Conservation (phyloP, 2,888 invertebrate genomes). For the Trichopoda pennipes region DNA sequence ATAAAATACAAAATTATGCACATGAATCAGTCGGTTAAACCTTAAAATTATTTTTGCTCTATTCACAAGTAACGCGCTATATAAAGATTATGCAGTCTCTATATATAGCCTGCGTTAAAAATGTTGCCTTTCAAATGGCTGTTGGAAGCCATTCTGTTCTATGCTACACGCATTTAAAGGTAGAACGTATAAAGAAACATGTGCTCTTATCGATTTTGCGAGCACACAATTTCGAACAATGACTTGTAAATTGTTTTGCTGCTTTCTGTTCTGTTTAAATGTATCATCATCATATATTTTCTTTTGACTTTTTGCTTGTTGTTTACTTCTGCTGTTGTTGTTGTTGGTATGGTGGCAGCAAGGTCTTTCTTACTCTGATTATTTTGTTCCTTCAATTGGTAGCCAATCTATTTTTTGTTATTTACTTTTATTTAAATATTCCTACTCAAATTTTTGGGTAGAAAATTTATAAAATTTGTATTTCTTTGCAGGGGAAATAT, state of each 20-base stretch:
- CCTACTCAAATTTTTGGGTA: slow-evolving; percentile 23
- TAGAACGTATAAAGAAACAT: slow-evolving; percentile 35
- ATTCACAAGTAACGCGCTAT: background rate
- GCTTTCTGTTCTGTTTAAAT: slow-evolving; percentile 33
- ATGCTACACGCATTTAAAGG: slow-evolving; percentile 17
- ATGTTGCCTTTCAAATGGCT: slow-evolving; percentile 13
- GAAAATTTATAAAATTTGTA: slow-evolving; percentile 16
- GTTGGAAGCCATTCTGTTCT: slow-evolving; percentile 17
- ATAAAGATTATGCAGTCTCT: no score
- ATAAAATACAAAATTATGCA: background rate
- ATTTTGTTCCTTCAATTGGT: background rate
- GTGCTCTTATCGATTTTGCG: slow-evolving; percentile 60
- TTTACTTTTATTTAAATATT: slow-evolving; percentile 47
- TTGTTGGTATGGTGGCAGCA: background rate
- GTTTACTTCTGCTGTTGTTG: slow-evolving; percentile 2
- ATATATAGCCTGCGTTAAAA: slow-evolving; percentile 58
- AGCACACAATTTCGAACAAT: slow-evolving; percentile 52
- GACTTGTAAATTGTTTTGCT: slow-evolving; percentile 17
- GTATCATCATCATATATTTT: slow-evolving; percentile 36
- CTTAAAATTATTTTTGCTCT: slow-evolving; percentile 19
- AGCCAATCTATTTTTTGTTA: slow-evolving; percentile 8
- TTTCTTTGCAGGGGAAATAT: slow-evolving; percentile 47
- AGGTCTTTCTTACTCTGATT: slow-evolving; percentile 32
- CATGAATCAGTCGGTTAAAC: slow-evolving; percentile 37
- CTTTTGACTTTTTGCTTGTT: slow-evolving; percentile 12